phyloP scores from a whole-genome alignment of 2,113 vertebrate species.

The Caranx ignobilis region DNA sequence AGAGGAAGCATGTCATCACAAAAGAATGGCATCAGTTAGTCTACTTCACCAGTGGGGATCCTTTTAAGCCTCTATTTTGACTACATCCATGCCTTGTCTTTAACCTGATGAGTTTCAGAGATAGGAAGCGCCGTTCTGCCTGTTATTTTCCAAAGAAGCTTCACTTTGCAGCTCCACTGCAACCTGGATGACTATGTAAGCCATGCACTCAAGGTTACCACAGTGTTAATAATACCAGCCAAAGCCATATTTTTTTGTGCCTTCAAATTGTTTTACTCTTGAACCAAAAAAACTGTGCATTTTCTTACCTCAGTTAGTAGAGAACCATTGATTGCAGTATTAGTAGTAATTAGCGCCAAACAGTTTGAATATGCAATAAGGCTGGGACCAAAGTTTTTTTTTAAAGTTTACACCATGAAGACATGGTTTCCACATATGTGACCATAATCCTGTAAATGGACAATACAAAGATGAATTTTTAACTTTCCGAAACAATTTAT shows the following conservation, averaged over 20 bases:
- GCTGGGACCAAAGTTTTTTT: conserved; percentile 76
- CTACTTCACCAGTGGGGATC: conserved; percentile 52
- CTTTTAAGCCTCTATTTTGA: conserved; percentile 79
- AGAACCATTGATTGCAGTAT: conserved; percentile 72
- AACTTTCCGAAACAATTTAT: conserved; percentile 68
- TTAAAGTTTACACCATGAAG: conserved; percentile 71
- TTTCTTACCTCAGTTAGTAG: conserved; percentile 76
- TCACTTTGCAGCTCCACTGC: conserved; percentile 42
- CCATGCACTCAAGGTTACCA: conserved; percentile 82
- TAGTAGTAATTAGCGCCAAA: conserved; percentile 66
- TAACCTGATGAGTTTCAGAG: conserved; percentile 73
- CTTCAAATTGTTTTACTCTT: conserved; percentile 67
- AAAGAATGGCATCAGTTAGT: conserved; percentile 74
- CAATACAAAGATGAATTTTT: conserved; percentile 62
- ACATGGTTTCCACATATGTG: conserved; percentile 57
- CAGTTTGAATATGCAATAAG: conserved; percentile 53
- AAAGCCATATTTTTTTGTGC: conserved; percentile 80
- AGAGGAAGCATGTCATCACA: conserved; percentile 73
- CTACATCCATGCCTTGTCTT: conserved; percentile 65
- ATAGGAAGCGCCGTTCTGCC: conserved; percentile 68
- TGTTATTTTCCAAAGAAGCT: conserved; percentile 62
- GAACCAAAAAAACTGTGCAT: conserved; percentile 74
- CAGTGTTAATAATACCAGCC: conserved; percentile 79
- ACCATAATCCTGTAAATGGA: conserved; percentile 52
- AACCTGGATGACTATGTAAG: conserved; percentile 47